phyloP scores from a whole-genome alignment of 2,113 vertebrate species.

The Vombatus ursinus region DNA sequence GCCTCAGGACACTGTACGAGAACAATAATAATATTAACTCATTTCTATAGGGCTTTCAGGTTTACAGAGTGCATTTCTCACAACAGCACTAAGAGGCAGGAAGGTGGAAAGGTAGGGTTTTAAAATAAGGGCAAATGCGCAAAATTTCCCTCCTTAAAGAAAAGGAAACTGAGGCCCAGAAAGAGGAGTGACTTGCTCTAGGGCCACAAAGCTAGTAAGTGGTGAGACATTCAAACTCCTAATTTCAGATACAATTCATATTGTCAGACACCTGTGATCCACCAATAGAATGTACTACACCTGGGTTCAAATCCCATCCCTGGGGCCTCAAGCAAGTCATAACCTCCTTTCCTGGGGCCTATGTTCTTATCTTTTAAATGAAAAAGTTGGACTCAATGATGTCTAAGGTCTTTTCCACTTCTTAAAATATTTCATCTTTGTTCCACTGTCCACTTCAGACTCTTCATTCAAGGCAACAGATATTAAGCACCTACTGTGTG shows the following conservation, averaged over 20 bases:
- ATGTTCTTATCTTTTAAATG: background rate
- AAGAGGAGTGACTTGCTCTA: background rate
- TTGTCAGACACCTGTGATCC: too few relatives aligned
- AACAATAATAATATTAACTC: background rate
- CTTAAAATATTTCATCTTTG: background rate
- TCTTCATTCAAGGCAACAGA: background rate
- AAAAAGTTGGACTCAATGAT: background rate
- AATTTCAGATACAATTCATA: background rate
- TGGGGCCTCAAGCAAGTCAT: background rate
- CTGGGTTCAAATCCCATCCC: background rate
- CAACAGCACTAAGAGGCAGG: background rate
- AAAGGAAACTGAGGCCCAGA: background rate
- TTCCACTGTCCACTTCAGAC: background rate
- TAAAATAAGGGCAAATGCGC: background rate
- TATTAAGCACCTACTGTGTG: background rate
- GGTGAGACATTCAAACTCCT: background rate
- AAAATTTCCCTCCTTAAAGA: background rate
- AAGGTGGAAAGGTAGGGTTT: background rate
- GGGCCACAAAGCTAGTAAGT: background rate
- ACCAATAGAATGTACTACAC: background rate
- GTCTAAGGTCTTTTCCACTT: background rate
- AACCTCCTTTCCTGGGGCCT: background rate
- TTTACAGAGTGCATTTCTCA: background rate
- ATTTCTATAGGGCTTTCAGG: background rate
- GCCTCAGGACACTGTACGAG: background rate